Evolutionary conservation across 2,888 invertebrate genomes (phyloP).

Genomic region (Maniola hyperantus): DNA sequence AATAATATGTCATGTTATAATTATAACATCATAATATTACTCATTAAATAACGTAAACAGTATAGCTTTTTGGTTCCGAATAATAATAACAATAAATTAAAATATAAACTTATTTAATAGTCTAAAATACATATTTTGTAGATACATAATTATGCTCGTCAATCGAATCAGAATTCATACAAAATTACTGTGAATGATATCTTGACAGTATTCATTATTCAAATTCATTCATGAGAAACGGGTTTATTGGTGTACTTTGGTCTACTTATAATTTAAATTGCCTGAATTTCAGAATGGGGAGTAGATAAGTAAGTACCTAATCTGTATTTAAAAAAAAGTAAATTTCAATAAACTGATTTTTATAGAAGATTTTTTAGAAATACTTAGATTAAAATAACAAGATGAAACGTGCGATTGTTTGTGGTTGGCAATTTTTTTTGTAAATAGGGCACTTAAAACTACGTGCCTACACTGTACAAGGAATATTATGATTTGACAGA

Average conservation of each 20-base stretch:
- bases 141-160: slow-evolving; percentile 4
- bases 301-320: no score
- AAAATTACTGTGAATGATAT: background rate
- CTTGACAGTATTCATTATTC: background rate
- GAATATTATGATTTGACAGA: background rate
- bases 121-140: slow-evolving; percentile 8
- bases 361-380: background rate
- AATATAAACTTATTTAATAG: background rate
- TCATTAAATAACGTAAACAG: background rate
- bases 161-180: background rate
- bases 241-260: background rate
- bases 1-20: background rate
- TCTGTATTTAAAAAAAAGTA: background rate
- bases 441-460: background rate
- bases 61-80: slow-evolving; percentile 1
- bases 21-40: background rate
- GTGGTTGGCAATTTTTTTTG: background rate
- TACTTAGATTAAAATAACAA: no score
- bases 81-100: background rate
- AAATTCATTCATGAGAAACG: background rate
- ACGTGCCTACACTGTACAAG: background rate
- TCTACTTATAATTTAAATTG: no score
- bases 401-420: background rate
- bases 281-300: no score
- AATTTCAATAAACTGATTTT: background rate